phyloP scores from a whole-genome alignment of 2,888 invertebrate genomes.

The Folsomia manolachei region DNA sequence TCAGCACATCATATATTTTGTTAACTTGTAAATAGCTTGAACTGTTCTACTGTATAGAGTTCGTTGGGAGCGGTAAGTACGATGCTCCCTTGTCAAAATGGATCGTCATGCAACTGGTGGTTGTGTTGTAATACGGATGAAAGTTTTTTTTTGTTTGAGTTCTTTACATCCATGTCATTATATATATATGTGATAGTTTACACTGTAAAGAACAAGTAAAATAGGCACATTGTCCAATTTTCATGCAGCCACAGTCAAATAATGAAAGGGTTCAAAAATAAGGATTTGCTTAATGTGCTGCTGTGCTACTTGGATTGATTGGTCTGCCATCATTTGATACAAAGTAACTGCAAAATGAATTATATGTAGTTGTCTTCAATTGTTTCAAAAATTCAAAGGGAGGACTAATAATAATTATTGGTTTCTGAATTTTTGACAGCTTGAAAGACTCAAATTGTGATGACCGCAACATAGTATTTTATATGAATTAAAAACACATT shows the following conservation, averaged over 20 bases:
- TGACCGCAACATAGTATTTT: not conserved
- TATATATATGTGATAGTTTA: no score
- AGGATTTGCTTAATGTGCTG: not conserved
- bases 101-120: not conserved
- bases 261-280: not conserved
- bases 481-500: not conserved
- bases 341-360: not conserved
- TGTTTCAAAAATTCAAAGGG: not conserved
- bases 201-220: no score
- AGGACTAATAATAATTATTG: slow-evolving; percentile 6
- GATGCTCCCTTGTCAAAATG: not conserved
- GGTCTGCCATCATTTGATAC: not conserved
- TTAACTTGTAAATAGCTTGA: not conserved
- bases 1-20: slow-evolving; percentile 10
- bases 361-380: not conserved
- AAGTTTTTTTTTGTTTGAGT: not conserved
- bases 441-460: not conserved
- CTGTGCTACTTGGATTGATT: no score
- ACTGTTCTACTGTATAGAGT: no score
- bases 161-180: not conserved
- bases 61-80: not conserved
- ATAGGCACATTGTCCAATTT: not conserved
- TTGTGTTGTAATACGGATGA: no score
- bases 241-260: not conserved
- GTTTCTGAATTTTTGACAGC: slow-evolving; percentile 4